Base-by-base conservation (phyloP, 2,888 invertebrate species). In the Monopis laevigella region DNA sequence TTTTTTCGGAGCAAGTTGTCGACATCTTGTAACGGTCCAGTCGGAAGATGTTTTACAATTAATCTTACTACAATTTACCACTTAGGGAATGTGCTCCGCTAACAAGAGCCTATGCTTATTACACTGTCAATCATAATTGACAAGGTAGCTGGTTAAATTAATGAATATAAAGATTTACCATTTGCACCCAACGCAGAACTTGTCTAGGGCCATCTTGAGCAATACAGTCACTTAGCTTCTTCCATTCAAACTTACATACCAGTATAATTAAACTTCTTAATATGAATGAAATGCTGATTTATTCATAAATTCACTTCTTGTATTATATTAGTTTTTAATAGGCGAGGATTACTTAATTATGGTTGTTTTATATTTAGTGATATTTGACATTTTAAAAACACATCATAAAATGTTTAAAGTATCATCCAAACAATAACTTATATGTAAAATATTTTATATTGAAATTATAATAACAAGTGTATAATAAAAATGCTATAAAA, bases 41-140 rank as follows among this genome's bases (percentile, higher is more conserved):
- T n/a, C 11, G 27, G 27, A 11, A n/a, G 14, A 14, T 17, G 7
- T 35, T 35, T 35, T 17, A 35, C 35, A 16, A 35, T 35, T 17
- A 35, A 35, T 35, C 35, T 35, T 17, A 16, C 6, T 35, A 35
- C 35, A 35, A 35, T 35, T 35, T 16, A 35, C 35, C 35, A 35
- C 17, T 35, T 35, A 35, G 35, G 29, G 18, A n/a, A 17, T 3
- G 10, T 10, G 3, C 3, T 14, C 8, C 11, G 10, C 14, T 42
- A 39, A 45, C 46, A 42, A 43, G 34, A 46, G 48, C 16, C 14
- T 52, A 48, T 49, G 50, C 51, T 61, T 59, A 65, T 64, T 62
- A 59, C 53, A 42, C 55, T 60, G 65, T 59, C 65, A 62, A 47
- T 62, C 61, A 59, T 28, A 30, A 43, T 41, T 54, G 56, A 53